Conservation (phyloP, 1,140 invertebrate species). For the Drosophila tani region DNA sequence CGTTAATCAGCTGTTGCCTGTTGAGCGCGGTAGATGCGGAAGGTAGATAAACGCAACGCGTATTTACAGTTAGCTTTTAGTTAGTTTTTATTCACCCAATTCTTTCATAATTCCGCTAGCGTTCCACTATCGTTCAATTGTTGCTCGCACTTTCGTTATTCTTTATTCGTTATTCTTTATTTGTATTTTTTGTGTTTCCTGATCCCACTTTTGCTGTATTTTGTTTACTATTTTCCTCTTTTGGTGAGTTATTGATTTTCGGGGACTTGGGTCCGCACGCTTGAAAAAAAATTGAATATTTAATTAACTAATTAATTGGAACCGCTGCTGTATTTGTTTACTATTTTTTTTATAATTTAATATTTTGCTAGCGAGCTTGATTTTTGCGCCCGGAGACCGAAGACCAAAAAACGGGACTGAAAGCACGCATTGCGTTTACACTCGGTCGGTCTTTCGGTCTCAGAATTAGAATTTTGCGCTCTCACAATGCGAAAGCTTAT, state of each 20-base stretch:
- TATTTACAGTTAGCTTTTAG: constrained; percentile 29
- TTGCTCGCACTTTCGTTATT: constrained; percentile 17
- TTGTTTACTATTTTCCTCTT: constrained; percentile 35
- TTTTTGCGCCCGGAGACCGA: constrained; percentile 31
- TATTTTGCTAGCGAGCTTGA: constrained; percentile 32
- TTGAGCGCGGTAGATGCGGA: constrained; percentile 55
- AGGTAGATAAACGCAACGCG: constrained; percentile 25
- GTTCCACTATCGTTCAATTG: constrained; percentile 24
- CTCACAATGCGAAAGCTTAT: neutral
- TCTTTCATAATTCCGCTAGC: constrained; percentile 67
- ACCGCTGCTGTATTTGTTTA: constrained; percentile 41
- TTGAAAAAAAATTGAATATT: neutral
- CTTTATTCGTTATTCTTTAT: constrained; percentile 30
- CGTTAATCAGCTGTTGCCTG: constrained; percentile 75
- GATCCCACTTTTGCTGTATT: constrained; percentile 12
- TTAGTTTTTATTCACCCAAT: constrained; percentile 64
- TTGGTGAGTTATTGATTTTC: no score
- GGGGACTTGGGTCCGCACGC: neutral
- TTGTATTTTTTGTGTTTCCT: constrained; percentile 30
- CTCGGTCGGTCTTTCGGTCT: constrained; percentile 3
- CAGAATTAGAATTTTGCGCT: neutral
- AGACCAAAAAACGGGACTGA: constrained; percentile 11
- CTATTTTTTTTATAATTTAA: constrained; percentile 26
- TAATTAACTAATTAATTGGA: neutral
- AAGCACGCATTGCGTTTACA: constrained; percentile 55